These are phyloP conservation scores for Drosophila nebulosa DNA, from an alignment of 1,140 invertebrate species.

Conservation along the genomic window DNA sequence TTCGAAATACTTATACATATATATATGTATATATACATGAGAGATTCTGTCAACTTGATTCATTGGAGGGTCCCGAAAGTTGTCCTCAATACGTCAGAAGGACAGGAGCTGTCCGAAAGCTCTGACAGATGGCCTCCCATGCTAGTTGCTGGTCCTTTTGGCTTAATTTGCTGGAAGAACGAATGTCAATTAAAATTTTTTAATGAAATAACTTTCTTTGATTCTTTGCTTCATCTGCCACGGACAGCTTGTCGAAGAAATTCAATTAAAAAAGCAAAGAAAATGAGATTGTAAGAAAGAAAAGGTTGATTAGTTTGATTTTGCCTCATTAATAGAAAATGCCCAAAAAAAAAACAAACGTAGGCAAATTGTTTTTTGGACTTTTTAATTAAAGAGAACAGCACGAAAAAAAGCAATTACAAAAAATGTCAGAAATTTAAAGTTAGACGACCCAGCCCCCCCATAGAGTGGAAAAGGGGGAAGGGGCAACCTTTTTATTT, in stretches of 20 bases:
- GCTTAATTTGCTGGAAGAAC: slow-evolving; percentile 77
- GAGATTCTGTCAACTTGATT: slow-evolving; percentile 58
- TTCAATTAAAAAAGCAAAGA: slow-evolving; percentile 59
- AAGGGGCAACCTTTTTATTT: slow-evolving; percentile 8
- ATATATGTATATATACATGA: too few species aligned
- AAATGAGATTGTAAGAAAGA: neutral
- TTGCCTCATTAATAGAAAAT: slow-evolving; percentile 61
- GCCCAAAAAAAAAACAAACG: slow-evolving; percentile 6
- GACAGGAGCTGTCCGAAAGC: slow-evolving; percentile 46
- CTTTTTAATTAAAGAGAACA: neutral
- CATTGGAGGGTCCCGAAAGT: slow-evolving; percentile 46
- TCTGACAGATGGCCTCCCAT: slow-evolving; percentile 65
- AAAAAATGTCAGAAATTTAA: slow-evolving; percentile 38
- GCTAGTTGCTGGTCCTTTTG: slow-evolving; percentile 30
- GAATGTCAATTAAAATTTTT: slow-evolving; percentile 81
- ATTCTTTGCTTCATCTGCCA: slow-evolving; percentile 34
- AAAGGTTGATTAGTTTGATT: slow-evolving; percentile 76
- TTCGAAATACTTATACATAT: slow-evolving; percentile 38
- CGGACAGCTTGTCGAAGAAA: slow-evolving; percentile 40
- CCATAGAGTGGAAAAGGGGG: neutral
- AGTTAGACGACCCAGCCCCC: too few species aligned
- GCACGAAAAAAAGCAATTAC: neutral
- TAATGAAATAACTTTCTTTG: slow-evolving; percentile 80
- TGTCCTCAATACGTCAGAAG: slow-evolving; percentile 18
- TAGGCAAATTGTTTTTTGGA: neutral